Evolutionary conservation across 2,888 invertebrate genomes (phyloP), one percentile per base, ranked within the genome.

Genomic region (Dorcus parallelipipedus): DNA sequence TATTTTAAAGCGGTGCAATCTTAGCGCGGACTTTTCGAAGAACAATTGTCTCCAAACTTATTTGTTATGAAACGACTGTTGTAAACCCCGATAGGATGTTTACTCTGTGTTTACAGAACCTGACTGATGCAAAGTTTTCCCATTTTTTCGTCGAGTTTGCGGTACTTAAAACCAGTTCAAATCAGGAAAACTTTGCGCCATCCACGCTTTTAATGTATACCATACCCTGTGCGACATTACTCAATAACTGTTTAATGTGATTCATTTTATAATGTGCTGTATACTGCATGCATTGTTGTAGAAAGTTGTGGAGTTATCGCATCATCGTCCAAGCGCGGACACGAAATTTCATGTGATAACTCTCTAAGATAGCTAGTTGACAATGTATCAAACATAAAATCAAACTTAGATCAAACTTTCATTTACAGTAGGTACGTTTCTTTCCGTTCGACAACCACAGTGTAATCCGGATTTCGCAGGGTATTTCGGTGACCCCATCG

Each of bases 201-300:
- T 52, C 62, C 53, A 57, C 58, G 58, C 63, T 59, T 60, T 58
- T 59, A 56, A 63, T 61, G 68, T 67, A 68, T 68, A 70, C 67
- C 68, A 60, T 62, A 59, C 66, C 68, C 69, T 66, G 62, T 65
- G 67, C 61, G 65, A 68, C 68, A 66, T 71, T 71, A 71, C 71
- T 66, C 61, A 74, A 72, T 72, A 71, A 67, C 73, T 76, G 74
- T 76, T 75, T 71, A 74, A 74, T 75, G 74, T 73, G 72, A 71
- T 74, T 75, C 68, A 71, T 71, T 74, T 75, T 73, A 70, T 74
- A 73, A 72, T 73, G 75, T 76, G 71, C 73, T 75, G 73, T 76
- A 73, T 72, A 72, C 71, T 73, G 73, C 73, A 70, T 75, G 73
- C 72, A 69, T 69, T 64, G 73, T 74, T 72, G 74, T 72, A 71